Conservation (phyloP, 2,113 vertebrate species). For the Mionectes macconnelli region DNA sequence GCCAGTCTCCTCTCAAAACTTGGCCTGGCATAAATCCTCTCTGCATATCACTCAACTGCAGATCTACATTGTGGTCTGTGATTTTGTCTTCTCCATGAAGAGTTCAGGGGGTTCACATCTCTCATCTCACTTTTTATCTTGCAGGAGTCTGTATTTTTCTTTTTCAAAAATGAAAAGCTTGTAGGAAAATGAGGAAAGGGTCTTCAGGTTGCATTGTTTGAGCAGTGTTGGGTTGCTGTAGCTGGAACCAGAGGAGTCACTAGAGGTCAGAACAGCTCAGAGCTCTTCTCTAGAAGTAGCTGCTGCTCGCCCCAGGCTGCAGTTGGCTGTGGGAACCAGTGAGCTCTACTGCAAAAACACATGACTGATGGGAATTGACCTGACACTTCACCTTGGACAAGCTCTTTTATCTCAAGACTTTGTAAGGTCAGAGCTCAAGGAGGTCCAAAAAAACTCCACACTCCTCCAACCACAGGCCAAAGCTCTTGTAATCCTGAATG, state of each 20-base stretch:
- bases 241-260: not conserved
- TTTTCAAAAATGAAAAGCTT: not conserved
- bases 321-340: not conserved
- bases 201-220: not conserved
- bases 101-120: not conserved
- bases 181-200: not conserved
- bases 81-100: not conserved
- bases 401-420: not conserved
- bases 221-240: not conserved
- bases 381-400: not conserved
- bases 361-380: not conserved
- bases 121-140: not conserved
- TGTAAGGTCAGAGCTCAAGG: not conserved
- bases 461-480: not conserved
- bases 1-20: not conserved
- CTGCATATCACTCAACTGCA: not conserved
- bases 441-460: not conserved
- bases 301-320: not conserved
- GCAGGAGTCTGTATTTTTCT: not conserved
- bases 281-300: not conserved
- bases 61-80: not conserved
- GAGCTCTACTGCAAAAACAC: not conserved
- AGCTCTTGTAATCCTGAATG: not conserved
- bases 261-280: not conserved
- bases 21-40: not conserved